phyloP scores from a whole-genome alignment of 2,888 invertebrate species.

The Himalopsyche kuldschensis region DNA sequence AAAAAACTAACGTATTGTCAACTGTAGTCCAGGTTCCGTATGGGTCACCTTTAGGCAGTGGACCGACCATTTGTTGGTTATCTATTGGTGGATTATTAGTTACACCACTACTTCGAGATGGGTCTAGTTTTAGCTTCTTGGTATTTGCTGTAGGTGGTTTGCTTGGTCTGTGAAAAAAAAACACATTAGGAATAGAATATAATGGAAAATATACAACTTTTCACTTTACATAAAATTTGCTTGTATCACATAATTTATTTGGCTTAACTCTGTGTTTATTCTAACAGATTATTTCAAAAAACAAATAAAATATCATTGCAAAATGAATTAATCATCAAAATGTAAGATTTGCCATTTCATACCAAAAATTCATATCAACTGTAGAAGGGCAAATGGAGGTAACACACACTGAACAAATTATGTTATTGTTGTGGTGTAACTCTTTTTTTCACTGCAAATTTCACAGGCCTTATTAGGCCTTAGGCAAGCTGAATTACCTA shows the following conservation, averaged over 20 bases:
- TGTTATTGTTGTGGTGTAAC: too few species aligned
- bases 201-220: not conserved
- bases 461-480: too few species aligned
- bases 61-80: conserved; percentile 51
- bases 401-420: too few species aligned
- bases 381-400: too few species aligned
- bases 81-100: conserved; percentile 42
- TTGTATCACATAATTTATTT: too few species aligned
- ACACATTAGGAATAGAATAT: conserved; percentile 14
- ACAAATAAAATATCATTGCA: too few species aligned
- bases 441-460: too few species aligned
- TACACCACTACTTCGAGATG: not conserved
- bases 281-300: too few species aligned
- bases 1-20: conserved; percentile 43
- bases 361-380: too few species aligned
- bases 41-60: conserved; percentile 64
- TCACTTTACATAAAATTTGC: not conserved
- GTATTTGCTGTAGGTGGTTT: conserved; percentile 41
- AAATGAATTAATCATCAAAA: too few species aligned
- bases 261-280: not conserved
- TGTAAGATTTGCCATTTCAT: too few species aligned
- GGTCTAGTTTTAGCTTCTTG: conserved; percentile 26
- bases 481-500: too few species aligned
- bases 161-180: conserved; percentile 12
- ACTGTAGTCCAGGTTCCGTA: conserved; percentile 79